Conservation (phyloP, 2,888 invertebrate species). For the Arge pagana region DNA sequence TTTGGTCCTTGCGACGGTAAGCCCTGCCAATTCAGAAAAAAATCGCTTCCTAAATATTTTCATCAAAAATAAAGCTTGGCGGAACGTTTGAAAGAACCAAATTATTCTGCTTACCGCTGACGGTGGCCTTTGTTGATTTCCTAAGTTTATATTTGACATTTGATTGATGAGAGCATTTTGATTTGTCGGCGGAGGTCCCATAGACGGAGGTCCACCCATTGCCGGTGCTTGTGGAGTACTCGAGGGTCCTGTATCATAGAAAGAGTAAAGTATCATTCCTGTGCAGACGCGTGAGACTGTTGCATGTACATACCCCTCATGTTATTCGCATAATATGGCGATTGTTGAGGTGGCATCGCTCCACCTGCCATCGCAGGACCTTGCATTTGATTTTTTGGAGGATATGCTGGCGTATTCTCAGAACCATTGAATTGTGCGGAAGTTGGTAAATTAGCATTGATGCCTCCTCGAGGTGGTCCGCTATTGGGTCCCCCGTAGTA, state of each 20-base stretch:
- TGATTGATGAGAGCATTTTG: slow-evolving; percentile 44
- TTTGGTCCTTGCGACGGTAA: slow-evolving; percentile 37
- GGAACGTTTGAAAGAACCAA: background rate
- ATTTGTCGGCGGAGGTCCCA: slow-evolving; percentile 36
- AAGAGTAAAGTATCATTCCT: background rate
- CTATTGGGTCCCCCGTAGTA: slow-evolving; percentile 37
- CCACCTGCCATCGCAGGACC: slow-evolving; percentile 39
- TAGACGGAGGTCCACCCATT: slow-evolving; percentile 34
- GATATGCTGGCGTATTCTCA: slow-evolving; percentile 33
- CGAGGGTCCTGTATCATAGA: slow-evolving; percentile 23
- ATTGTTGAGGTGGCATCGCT: slow-evolving; percentile 34
- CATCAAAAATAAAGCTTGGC: background rate
- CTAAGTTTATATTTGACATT: slow-evolving; percentile 46
- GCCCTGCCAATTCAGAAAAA: slow-evolving; percentile 29
- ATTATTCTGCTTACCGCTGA: slow-evolving; percentile 33
- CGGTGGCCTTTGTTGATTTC: slow-evolving; percentile 40
- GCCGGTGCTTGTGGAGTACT: slow-evolving; percentile 37
- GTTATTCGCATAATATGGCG: slow-evolving; percentile 43
- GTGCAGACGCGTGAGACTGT: slow-evolving; percentile 2
- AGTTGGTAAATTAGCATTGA: slow-evolving; percentile 41
- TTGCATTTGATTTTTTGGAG: slow-evolving; percentile 38
- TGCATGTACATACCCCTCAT: slow-evolving; percentile 31
- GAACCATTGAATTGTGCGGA: slow-evolving; percentile 36
- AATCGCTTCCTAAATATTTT: background rate
- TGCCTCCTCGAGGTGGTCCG: slow-evolving; percentile 39